A percentile compares a stretch with the other conserved stretches of the same genome.
Conservation (phyloP, 2,888 invertebrate genomes). For the Ischnus inquisitorius region DNA sequence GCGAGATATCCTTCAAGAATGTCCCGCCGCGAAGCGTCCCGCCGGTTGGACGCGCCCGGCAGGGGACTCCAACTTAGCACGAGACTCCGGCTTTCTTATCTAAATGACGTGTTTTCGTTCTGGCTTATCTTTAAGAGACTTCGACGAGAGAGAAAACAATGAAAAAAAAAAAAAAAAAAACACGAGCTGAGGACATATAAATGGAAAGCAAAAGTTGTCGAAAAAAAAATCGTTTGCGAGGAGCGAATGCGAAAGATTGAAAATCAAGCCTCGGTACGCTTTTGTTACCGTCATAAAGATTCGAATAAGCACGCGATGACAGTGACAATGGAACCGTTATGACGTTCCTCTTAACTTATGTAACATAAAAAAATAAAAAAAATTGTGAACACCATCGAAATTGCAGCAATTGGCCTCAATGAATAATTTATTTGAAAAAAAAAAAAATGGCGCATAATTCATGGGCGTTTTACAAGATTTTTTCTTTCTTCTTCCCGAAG, state of each 20-base stretch:
- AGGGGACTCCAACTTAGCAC: conserved; percentile 69
- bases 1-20: conserved; percentile 73
- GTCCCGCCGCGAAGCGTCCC: conserved; percentile 73
- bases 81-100: conserved; percentile 76
- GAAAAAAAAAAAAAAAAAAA: conserved; percentile 24
- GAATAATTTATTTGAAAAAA: not conserved
- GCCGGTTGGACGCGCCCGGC: conserved; percentile 76
- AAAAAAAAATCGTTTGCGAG: conserved; percentile 10
- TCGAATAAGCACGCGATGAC: not conserved
- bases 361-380: not conserved
- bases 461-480: not conserved
- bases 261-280: not conserved
- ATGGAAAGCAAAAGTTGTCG: not conserved
- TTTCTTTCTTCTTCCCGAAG: not conserved
- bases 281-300: not conserved
- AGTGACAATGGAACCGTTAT: not conserved
- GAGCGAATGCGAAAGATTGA: not conserved
- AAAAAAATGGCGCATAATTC: conserved; percentile 4
- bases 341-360: too few species aligned
- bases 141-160: conserved; percentile 46
- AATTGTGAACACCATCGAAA: not conserved
- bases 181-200: not conserved
- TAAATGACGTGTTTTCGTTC: conserved; percentile 83
- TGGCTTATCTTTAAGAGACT: conserved; percentile 80
- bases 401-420: not conserved